Base-by-base conservation (phyloP, 35 echinoderm and acorn worm genomes). In the Heliocidaris erythrogramma region DNA sequence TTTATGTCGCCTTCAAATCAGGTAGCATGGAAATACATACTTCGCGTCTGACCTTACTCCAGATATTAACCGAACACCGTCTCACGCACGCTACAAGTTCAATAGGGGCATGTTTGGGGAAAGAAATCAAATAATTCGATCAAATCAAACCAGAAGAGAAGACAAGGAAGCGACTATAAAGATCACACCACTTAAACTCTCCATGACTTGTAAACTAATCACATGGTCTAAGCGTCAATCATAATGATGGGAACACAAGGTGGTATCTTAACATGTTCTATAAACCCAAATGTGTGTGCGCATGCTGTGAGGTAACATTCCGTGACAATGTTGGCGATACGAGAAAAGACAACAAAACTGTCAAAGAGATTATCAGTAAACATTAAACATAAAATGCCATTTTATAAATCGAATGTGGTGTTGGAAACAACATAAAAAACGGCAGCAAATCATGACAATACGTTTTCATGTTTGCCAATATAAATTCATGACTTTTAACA, bases 291-390 rank as follows among this genome's bases (percentile, higher is more conserved):
- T 1, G 9, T 56, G 52, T 10, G 14, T 12, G 18, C 65, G 27
- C 65, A 27, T 78, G 65, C 65, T 78, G 65, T 78, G 65, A 78
- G 65, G 65, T n/a, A 78, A 78, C 65, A 78, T 78, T 78, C 27
- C 4, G 65, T 78, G 27, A 78, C 65, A n/a, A 18, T 78, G 27
- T 24, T 27, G 27, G 65, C 21, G 21, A 78, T 2, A 24, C 65
- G 7, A n/a, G 65, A 0, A 78, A n/a, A 0, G 65, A 78, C 65
- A 27, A 78, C 27, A 18, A 8, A 18, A 21, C 7, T 78, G 21
- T 27, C 35, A 42, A 42, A 42, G 35, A 42, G 35, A 42, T 42
- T 42, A 42, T 42, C 35, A 42, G 35, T 42, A 42, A 42, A 42
- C 1, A 42, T 42, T 42, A 42, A 42, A 42, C 35, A 42, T 42